A percentile compares a stretch with the other conserved stretches of the same genome.
phyloP scores from a whole-genome alignment of 2,113 vertebrate species.

The Poicephalus gulielmi region DNA sequence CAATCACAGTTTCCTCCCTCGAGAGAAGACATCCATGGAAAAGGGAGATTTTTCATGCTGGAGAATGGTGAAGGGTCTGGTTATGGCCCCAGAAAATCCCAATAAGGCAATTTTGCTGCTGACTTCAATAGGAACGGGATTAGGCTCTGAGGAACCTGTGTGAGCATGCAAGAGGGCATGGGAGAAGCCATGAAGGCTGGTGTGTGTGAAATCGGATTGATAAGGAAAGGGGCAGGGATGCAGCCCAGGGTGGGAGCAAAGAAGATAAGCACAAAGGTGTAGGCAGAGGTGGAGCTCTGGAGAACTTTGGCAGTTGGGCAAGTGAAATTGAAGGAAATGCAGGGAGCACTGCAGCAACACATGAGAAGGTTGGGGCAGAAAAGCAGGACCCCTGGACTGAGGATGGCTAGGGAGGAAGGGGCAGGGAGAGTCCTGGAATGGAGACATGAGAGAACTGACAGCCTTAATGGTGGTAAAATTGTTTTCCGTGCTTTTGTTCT shows the following conservation, averaged over 20 bases:
- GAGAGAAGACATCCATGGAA: not conserved
- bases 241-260: constrained; percentile 48
- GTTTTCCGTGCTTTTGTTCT: not conserved
- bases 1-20: not conserved
- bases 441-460: not conserved
- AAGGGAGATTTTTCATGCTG: not conserved
- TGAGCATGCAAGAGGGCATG: constrained; percentile 33
- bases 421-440: not conserved
- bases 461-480: not conserved
- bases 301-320: constrained; percentile 50
- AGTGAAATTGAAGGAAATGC: constrained; percentile 6
- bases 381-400: not conserved
- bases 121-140: not conserved
- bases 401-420: not conserved
- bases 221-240: constrained; percentile 61
- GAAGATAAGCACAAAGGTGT: constrained; percentile 52
- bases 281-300: constrained; percentile 59
- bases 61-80: not conserved
- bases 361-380: not conserved
- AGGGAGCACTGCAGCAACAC: not conserved
- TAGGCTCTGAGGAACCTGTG: constrained; percentile 23
- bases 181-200: constrained; percentile 26
- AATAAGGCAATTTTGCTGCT: not conserved
- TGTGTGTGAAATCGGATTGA: constrained; percentile 36
- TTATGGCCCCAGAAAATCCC: not conserved